phyloP scores from a whole-genome alignment of 1,140 invertebrate genomes.

The Lamellibrachia luymesi region DNA sequence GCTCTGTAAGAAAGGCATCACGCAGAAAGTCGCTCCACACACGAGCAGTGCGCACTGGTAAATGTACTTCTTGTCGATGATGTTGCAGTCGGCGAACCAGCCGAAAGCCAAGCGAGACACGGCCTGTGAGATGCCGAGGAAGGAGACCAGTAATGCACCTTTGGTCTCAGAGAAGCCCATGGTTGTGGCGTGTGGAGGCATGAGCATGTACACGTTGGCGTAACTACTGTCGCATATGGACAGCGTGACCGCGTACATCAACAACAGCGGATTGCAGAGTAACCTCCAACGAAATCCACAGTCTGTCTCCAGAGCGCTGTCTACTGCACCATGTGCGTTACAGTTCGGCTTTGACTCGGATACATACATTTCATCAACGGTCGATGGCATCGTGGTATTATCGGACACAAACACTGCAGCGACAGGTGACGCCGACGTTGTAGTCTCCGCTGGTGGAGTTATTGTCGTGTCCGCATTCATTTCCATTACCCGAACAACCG shows the following conservation, averaged over 20 bases:
- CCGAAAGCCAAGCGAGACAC: neutral
- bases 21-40: slow-evolving; percentile 11
- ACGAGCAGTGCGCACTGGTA: neutral
- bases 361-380: neutral
- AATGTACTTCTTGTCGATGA: slow-evolving; percentile 15
- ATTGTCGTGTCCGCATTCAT: no score
- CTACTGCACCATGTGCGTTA: no score
- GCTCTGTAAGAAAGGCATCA: slow-evolving; percentile 2
- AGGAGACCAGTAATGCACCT: slow-evolving; percentile 13
- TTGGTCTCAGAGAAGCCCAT: neutral
- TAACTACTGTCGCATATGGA: slow-evolving; percentile 6
- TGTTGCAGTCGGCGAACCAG: slow-evolving; percentile 12
- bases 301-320: no score
- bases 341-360: no score
- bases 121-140: slow-evolving; percentile 11
- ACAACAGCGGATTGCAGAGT: slow-evolving; percentile 7
- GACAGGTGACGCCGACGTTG: neutral
- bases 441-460: neutral
- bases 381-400: neutral
- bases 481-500: neutral
- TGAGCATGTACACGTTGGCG: slow-evolving; percentile 12
- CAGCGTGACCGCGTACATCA: slow-evolving; percentile 14
- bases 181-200: slow-evolving; percentile 6
- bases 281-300: neutral
- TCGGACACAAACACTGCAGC: no score